Percentiles rank a stretch among this genome's conserved stretches.
phyloP scores from a whole-genome alignment of 92 coral and sea anemone genomes.

The Palythoa grandis region DNA sequence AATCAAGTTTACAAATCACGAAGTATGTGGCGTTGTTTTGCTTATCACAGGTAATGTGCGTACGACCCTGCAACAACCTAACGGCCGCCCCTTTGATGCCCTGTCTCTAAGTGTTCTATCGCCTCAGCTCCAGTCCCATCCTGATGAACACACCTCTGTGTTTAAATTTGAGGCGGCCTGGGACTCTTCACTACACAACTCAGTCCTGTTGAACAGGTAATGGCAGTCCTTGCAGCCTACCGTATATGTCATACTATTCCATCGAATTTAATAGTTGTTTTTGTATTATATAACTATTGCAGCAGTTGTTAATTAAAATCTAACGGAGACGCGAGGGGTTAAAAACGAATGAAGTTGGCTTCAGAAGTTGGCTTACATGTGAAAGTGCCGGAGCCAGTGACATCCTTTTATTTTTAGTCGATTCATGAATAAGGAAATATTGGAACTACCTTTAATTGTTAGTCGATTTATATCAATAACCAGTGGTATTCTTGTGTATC shows the following conservation, averaged over 20 bases:
- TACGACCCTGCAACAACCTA: conserved; percentile 50
- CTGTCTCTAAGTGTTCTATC: conserved; percentile 75
- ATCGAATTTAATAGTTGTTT: neutral
- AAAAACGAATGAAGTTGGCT: no score
- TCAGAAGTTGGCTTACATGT: no score
- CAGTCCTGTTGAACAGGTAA: conserved; percentile 85
- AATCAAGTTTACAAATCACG: no score
- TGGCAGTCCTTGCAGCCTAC: no score
- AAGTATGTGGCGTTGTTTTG: neutral
- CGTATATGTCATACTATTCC: neutral
- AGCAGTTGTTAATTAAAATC: no score
- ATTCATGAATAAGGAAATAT: no score
- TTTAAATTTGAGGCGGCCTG: conserved; percentile 95
- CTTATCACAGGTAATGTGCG: conserved; percentile 75
- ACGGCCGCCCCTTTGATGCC: conserved; percentile 54
- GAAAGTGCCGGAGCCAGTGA: no score
- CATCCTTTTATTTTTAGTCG: no score
- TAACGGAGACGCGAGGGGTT: no score
- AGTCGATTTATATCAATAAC: no score
- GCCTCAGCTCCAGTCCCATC: conserved; percentile 93
- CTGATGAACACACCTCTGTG: conserved; percentile 85
- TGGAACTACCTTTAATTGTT: no score
- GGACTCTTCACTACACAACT: conserved; percentile 97
- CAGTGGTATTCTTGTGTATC: no score
- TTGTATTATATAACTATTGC: neutral